A percentile compares a stretch with the other conserved stretches of the same genome.
phyloP scores from a whole-genome alignment of 2,888 invertebrate genomes.

The Xylota sylvarum region DNA sequence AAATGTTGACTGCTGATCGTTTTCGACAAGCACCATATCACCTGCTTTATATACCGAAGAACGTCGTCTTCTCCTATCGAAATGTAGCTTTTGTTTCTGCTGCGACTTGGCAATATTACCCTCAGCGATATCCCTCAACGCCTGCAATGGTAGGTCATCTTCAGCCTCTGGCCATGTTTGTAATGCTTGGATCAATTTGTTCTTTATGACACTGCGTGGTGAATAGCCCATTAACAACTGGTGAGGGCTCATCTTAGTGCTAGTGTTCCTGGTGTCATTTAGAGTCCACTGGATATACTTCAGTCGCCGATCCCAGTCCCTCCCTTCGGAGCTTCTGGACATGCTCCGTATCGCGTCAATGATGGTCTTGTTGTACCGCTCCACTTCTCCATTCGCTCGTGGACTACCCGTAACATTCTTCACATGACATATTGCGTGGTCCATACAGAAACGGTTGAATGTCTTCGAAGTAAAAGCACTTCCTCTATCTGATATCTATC shows the following conservation, averaged over 20 bases:
- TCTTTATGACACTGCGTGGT: too few species aligned
- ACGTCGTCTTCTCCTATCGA: neutral
- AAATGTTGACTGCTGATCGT: neutral
- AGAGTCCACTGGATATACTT: conserved; percentile 34
- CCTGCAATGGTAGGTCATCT: neutral
- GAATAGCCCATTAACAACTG: neutral
- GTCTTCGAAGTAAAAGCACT: too few species aligned
- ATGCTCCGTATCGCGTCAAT: conserved; percentile 5
- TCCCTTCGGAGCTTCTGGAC: conserved; percentile 18
- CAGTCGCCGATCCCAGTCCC: conserved; percentile 26
- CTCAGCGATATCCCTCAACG: neutral
- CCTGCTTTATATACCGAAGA: neutral
- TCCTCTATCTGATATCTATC: too few species aligned
- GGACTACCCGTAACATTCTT: too few species aligned
- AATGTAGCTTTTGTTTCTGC: conserved; percentile 1
- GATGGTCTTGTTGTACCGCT: neutral
- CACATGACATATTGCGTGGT: too few species aligned
- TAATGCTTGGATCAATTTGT: too few species aligned
- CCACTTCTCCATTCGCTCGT: too few species aligned
- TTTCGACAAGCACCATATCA: neutral
- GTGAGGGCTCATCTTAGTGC: conserved; percentile 16
- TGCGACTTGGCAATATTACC: conserved; percentile 5
- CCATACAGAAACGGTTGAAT: too few species aligned
- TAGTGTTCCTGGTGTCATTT: conserved; percentile 36
- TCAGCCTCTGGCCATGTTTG: too few species aligned